These are phyloP conservation scores for Dolichallabes microphthalmus DNA, from an alignment of 2,113 vertebrate species.

Conservation along the genomic window DNA sequence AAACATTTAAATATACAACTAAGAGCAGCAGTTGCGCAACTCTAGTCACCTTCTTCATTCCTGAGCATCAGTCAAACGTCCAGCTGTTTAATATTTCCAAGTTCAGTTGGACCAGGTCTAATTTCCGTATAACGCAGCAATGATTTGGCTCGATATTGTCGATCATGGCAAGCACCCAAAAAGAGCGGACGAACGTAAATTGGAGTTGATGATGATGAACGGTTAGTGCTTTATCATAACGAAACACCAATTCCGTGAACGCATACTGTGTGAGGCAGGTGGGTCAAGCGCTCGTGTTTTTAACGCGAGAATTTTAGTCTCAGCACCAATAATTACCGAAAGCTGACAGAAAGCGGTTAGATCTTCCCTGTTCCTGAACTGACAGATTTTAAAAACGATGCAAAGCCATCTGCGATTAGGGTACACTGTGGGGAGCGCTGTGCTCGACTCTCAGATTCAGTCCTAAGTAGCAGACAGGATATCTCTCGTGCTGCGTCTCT, in stretches of 20 bases:
- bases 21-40: background rate
- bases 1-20: background rate
- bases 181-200: background rate
- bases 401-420: background rate
- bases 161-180: background rate
- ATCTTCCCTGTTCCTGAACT: background rate
- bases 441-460: background rate
- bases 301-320: background rate
- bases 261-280: background rate
- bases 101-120: background rate
- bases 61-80: conserved; percentile 6
- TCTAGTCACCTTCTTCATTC: background rate
- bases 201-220: conserved; percentile 18
- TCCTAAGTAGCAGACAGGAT: background rate
- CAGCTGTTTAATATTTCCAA: background rate
- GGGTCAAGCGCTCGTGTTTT: background rate
- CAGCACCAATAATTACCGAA: background rate
- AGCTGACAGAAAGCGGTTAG: background rate
- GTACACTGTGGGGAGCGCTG: background rate
- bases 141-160: background rate
- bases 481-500: background rate
- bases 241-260: background rate
- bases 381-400: background rate
- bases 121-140: background rate
- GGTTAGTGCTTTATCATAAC: background rate